Base-by-base conservation (phyloP, 2,113 vertebrate species). In the Taurulus bubalis region DNA sequence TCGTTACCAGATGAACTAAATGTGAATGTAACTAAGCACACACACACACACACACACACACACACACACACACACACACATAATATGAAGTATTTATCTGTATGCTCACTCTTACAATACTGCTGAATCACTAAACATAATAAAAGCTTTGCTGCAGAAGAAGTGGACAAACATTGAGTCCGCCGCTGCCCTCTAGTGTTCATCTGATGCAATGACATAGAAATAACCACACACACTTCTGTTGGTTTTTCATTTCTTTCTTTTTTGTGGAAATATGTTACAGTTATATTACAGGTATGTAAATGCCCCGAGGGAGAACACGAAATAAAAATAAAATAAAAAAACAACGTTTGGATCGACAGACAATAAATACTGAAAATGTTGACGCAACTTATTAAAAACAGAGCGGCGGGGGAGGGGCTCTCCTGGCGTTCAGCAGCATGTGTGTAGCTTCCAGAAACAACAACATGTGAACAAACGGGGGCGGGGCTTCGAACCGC, bases 211-310 rank as follows among this genome's bases (percentile, higher is more conserved):
- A 63, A 36, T 22, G 3, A 22, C 26, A 1, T 58, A 85, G 87
- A 53, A 85, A 88, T 36, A 82, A 83, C 80, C 80, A 87, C 47
- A 34, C 3, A 80, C 73, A 74, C 68, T 53, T 36, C 66, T 15
- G 6, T 55, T 74, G 77, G 73, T 77, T 90, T 91, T 89, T 65
- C 65, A 91, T 94, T 94, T 94, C 82, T 88, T 93, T 94, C 84
- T 85, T 92, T 92, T 94, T 94, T 94, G 93, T 95, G 94, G 94
- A 96, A 95, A 95, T 95, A 96, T 95, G 92, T 94, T 95, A 95
- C 95, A 96, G 83, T 92, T 95, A 95, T 95, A 92, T 95, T 95
- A 96, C 95, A 95, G 89, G 87, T 94, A 90, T 95, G 93, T 92
- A 93, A 95, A 95, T 94, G 93, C 93, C 94, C 94, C 80, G 65